These are phyloP conservation scores for Pholis gunnellus DNA, from an alignment of 2,113 vertebrate species.

Conservation along the genomic window DNA sequence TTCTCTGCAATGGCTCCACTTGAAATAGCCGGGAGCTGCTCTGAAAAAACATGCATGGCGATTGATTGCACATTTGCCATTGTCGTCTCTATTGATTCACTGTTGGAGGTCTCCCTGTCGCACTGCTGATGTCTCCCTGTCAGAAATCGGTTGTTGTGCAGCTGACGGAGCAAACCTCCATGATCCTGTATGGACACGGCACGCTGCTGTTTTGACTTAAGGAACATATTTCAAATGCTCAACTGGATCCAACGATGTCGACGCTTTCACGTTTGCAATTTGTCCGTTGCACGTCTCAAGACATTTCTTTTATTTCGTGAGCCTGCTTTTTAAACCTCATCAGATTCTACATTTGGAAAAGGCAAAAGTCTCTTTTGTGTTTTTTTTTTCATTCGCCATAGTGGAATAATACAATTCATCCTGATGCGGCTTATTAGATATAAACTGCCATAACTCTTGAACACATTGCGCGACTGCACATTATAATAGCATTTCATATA, in stretches of 20 bases:
- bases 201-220: neutral
- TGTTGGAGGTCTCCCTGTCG: conserved; percentile 1
- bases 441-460: neutral
- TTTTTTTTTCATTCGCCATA: neutral
- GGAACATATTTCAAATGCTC: neutral
- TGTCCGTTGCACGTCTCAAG: neutral
- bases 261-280: neutral
- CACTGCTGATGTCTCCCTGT: conserved; percentile 4
- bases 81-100: neutral
- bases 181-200: neutral
- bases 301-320: neutral
- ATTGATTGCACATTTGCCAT: conserved; percentile 28
- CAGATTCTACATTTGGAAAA: no score
- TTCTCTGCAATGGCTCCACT: neutral
- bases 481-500: neutral
- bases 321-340: neutral
- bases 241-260: neutral
- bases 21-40: neutral
- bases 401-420: neutral
- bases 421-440: neutral
- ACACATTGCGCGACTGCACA: neutral
- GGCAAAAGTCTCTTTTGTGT: no score
- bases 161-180: neutral
- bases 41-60: neutral
- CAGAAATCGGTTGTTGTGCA: conserved; percentile 42